Conservation (phyloP, 1,140 invertebrate species). For the Heliothis virescens region DNA sequence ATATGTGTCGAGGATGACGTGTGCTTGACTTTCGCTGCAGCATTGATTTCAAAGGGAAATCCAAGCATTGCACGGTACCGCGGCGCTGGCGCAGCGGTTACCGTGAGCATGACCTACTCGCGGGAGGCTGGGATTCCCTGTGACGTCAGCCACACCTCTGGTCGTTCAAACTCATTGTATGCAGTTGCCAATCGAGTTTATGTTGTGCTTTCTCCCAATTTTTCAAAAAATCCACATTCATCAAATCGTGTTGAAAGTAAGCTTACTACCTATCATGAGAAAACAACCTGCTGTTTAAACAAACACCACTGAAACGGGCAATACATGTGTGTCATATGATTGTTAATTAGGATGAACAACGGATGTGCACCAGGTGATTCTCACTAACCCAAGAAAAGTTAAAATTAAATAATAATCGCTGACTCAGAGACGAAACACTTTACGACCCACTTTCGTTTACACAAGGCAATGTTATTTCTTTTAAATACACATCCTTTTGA, state of each 20-base stretch:
- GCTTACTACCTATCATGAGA: no score
- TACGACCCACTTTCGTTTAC: slow-evolving; percentile 41
- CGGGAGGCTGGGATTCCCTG: slow-evolving; percentile 61
- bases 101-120: slow-evolving; percentile 50
- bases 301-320: no score
- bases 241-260: no score
- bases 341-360: background rate
- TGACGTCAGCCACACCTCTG: slow-evolving; percentile 45
- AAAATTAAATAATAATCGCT: slow-evolving; percentile 2
- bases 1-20: slow-evolving; percentile 70
- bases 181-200: background rate
- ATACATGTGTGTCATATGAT: background rate
- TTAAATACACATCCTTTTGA: slow-evolving; percentile 18
- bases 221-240: no score
- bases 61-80: slow-evolving; percentile 59
- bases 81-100: slow-evolving; percentile 34
- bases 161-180: slow-evolving; percentile 12
- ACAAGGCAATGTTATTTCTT: slow-evolving; percentile 18
- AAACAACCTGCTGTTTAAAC: no score
- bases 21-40: slow-evolving; percentile 69
- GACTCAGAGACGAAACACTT: slow-evolving; percentile 17
- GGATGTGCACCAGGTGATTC: no score
- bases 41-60: slow-evolving; percentile 67
- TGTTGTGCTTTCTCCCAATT: background rate
- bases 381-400: background rate